Evolutionary conservation across 2,888 invertebrate species (phyloP).

Genomic region (Candidula unifasciata): DNA sequence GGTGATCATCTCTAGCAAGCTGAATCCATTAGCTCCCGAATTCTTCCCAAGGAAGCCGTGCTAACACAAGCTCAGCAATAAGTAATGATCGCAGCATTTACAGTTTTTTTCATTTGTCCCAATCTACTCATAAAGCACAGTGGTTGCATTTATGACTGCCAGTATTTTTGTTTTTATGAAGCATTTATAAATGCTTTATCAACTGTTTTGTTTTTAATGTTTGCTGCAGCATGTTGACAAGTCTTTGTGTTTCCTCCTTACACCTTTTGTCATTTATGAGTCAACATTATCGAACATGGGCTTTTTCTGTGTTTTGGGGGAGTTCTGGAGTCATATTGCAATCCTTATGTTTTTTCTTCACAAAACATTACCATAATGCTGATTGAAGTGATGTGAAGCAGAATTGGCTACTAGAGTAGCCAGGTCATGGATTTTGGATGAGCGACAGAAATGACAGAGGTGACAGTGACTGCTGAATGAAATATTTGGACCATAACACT

Average conservation of each 20-base stretch:
- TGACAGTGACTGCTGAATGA: too few species aligned
- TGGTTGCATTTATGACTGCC: constrained; percentile 11
- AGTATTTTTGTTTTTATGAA: not conserved
- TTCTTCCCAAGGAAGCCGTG: constrained; percentile 65
- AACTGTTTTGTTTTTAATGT: not conserved
- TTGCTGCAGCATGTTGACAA: not conserved
- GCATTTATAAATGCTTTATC: not conserved
- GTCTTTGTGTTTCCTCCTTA: not conserved
- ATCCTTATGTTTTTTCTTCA: too few species aligned
- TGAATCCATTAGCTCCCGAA: constrained; percentile 75
- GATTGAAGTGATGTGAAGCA: too few species aligned
- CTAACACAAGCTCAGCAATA: constrained; percentile 20
- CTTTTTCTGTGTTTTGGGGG: too few species aligned
- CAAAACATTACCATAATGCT: too few species aligned
- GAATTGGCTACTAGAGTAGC: too few species aligned
- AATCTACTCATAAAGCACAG: not conserved
- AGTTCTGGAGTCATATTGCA: too few species aligned
- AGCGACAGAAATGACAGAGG: too few species aligned
- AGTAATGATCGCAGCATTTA: constrained; percentile 12
- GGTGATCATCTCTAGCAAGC: constrained; percentile 62
- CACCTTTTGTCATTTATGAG: too few species aligned
- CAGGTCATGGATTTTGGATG: too few species aligned
- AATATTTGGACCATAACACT: too few species aligned
- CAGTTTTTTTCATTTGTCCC: not conserved
- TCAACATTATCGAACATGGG: too few species aligned